Conservation (phyloP, 2,113 vertebrate genomes). For the Xerus inauris region DNA sequence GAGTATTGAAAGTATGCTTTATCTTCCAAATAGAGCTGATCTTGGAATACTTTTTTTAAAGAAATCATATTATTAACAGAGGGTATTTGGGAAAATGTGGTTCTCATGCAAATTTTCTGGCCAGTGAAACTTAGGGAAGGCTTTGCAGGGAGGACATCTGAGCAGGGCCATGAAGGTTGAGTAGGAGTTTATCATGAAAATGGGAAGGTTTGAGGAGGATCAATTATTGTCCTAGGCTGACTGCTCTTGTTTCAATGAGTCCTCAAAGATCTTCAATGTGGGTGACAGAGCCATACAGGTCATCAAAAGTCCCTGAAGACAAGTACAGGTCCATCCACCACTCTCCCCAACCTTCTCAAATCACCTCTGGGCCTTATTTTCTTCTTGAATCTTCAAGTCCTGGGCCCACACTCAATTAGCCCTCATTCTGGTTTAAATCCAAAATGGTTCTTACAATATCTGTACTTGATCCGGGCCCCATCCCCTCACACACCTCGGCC, state of each 20-base stretch:
- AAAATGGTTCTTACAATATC: background rate
- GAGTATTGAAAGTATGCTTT: background rate
- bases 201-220: background rate
- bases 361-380: conserved; percentile 10
- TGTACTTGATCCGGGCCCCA: background rate
- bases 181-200: background rate
- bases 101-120: background rate
- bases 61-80: conserved; percentile 31
- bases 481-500: background rate
- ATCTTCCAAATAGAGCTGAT: background rate
- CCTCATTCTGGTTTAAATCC: conserved; percentile 2
- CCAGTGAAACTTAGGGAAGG: background rate
- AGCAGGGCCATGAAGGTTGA: conserved; percentile 5
- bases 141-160: background rate
- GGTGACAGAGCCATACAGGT: background rate
- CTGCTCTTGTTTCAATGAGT: background rate
- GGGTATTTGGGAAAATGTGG: background rate
- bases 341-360: background rate
- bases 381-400: background rate
- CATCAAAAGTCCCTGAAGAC: background rate
- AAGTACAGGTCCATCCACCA: background rate
- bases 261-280: background rate
- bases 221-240: background rate
- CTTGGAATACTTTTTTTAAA: background rate
- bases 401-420: background rate